phyloP scores from a whole-genome alignment of 2,797 vertebrate species.

The Lindbergichthys nudifrons region DNA sequence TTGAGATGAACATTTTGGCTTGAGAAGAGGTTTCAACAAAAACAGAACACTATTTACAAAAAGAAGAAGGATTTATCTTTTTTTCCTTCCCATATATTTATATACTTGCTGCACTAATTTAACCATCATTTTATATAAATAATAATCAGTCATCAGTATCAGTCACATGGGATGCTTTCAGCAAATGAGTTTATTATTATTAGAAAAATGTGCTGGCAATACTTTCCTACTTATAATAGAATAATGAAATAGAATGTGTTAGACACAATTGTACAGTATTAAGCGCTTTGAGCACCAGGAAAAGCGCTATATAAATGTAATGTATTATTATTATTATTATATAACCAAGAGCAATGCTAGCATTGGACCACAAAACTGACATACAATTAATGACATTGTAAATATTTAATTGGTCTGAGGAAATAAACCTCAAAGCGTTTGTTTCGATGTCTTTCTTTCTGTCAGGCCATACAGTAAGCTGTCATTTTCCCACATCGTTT shows the following conservation, averaged over 20 bases:
- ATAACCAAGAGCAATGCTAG: not conserved
- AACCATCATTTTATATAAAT: too few species aligned
- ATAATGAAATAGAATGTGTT: too few species aligned
- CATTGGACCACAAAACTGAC: not conserved
- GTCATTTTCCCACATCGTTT: constrained; percentile 42
- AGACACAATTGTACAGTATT: not conserved
- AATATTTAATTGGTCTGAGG: constrained; percentile 22
- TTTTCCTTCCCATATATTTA: too few species aligned
- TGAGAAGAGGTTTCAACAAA: not conserved
- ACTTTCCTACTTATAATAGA: too few species aligned
- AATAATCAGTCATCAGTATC: not conserved
- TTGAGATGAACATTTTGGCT: not conserved
- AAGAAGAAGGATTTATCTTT: too few species aligned
- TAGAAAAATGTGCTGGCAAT: not conserved
- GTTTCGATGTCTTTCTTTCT: not conserved
- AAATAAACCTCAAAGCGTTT: constrained; percentile 31
- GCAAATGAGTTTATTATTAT: not conserved
- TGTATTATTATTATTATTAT: too few species aligned
- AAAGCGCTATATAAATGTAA: too few species aligned
- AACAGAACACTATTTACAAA: too few species aligned
- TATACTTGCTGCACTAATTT: too few species aligned
- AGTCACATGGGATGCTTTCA: not conserved
- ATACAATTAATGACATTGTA: constrained; percentile 12
- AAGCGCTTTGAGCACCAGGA: not conserved
- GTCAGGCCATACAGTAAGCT: constrained; percentile 41